phyloP scores from a whole-genome alignment of 2,888 invertebrate species.

The Ramazzottius varieornatus region DNA sequence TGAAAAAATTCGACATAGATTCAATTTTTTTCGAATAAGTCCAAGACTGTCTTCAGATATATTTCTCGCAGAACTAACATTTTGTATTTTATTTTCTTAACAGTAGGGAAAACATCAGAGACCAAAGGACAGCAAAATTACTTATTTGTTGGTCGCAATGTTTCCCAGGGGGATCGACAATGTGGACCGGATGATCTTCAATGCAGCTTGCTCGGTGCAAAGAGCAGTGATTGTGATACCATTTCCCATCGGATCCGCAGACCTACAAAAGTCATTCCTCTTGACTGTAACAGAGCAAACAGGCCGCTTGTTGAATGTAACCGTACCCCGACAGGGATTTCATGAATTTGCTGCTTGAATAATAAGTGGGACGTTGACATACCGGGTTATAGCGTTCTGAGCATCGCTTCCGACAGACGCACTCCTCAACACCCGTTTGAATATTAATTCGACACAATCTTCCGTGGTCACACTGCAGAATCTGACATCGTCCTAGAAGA shows the following conservation, averaged over 20 bases:
- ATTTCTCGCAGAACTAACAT: not conserved
- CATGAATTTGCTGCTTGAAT: not conserved
- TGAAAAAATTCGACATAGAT: too few species aligned
- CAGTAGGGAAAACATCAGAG: not conserved
- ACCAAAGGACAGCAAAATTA: not conserved
- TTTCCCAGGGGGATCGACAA: constrained; percentile 14
- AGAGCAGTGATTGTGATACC: constrained; percentile 40
- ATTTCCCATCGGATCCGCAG: constrained; percentile 38
- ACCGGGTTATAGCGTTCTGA: not conserved
- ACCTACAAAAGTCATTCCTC: constrained; percentile 27
- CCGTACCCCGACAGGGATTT: not conserved
- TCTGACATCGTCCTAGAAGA: constrained; percentile 24
- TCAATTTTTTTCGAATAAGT: too few species aligned
- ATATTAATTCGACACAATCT: constrained; percentile 32
- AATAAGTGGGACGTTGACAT: constrained; percentile 5
- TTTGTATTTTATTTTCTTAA: not conserved
- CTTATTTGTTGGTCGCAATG: not conserved
- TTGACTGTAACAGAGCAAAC: not conserved
- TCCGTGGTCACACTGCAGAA: constrained; percentile 37
- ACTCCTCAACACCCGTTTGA: constrained; percentile 28
- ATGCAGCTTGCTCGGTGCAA: constrained; percentile 36
- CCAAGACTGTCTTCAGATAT: not conserved
- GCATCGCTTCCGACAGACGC: constrained; percentile 32
- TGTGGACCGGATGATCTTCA: constrained; percentile 29
- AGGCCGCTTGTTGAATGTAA: not conserved